These are phyloP conservation scores for Axea sp. DNA, from an alignment of 2,888 invertebrate species.

Conservation along the genomic window DNA sequence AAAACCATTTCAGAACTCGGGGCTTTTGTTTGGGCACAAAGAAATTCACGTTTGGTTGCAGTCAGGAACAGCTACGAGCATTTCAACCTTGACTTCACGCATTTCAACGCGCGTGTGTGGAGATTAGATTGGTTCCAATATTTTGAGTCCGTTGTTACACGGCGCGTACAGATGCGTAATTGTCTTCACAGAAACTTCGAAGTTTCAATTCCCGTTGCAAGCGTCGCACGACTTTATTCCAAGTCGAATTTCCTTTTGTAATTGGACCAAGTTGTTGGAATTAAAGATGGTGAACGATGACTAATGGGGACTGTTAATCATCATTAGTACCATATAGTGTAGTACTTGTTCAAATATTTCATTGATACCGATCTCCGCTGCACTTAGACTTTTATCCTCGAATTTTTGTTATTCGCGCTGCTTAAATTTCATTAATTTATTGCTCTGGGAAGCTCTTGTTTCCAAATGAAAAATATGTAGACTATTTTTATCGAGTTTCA, in stretches of 20 bases:
- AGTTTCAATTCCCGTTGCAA: not conserved
- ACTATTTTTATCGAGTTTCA: too few species aligned
- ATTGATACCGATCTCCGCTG: conserved; percentile 5
- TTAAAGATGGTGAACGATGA: conserved; percentile 34
- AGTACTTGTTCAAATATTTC: conserved; percentile 11
- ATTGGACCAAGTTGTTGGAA: conserved; percentile 34
- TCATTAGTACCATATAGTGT: conserved; percentile 19
- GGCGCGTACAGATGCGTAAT: not conserved
- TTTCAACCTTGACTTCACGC: conserved; percentile 1
- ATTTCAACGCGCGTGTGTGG: not conserved
- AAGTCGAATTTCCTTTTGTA: conserved; percentile 15
- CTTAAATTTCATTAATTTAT: too few species aligned
- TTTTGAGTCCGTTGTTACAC: not conserved
- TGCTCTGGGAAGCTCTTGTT: too few species aligned
- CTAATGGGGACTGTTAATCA: conserved; percentile 36
- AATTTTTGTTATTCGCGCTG: too few species aligned
- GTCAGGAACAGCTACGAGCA: not conserved
- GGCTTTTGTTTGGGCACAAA: not conserved
- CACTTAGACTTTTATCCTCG: not conserved
- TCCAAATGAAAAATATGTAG: too few species aligned
- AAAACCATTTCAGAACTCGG: too few species aligned
- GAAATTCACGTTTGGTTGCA: not conserved
- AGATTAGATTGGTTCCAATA: conserved; percentile 11
- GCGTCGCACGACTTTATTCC: conserved; percentile 7
- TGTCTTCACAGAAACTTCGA: not conserved